Conservation (phyloP, 2,888 invertebrate genomes). For the Meloe dianella region DNA sequence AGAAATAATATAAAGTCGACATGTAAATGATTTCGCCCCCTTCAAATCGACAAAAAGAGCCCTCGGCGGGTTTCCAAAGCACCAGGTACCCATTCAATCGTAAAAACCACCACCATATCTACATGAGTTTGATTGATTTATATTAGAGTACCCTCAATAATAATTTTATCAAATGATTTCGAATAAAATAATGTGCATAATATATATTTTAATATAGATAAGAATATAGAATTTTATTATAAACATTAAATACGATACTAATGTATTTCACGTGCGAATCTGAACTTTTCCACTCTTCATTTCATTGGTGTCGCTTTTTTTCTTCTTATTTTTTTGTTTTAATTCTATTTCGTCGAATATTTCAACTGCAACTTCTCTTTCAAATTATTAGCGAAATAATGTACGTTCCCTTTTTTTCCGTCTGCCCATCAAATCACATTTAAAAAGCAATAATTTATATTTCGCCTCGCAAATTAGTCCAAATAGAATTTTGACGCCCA, state of each 20-base stretch:
- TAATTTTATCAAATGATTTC: neutral
- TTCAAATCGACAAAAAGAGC: conserved; percentile 37
- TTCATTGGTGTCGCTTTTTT: neutral
- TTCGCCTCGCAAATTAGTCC: conserved; percentile 44
- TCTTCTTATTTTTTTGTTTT: neutral
- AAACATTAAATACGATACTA: neutral
- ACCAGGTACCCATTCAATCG: conserved; percentile 30
- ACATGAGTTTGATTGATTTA: conserved; percentile 26
- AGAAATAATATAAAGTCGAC: conserved; percentile 38
- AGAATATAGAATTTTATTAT: neutral
- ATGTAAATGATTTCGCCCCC: conserved; percentile 41
- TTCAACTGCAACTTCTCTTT: conserved; percentile 6
- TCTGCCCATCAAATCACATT: conserved; percentile 26
- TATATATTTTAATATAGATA: neutral
- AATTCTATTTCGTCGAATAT: conserved; percentile 15
- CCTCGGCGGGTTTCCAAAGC: conserved; percentile 36
- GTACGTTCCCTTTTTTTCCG: conserved; percentile 7
- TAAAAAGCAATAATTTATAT: conserved; percentile 36
- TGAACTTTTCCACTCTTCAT: neutral
- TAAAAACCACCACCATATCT: conserved; percentile 33
- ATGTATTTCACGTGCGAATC: neutral
- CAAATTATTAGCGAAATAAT: conserved; percentile 9
- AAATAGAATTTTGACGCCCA: conserved; percentile 47
- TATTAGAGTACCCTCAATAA: conserved; percentile 22
- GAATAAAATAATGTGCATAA: neutral